phyloP scores from a whole-genome alignment of 1,140 invertebrate genomes.

The Drosophila eugracilis region DNA sequence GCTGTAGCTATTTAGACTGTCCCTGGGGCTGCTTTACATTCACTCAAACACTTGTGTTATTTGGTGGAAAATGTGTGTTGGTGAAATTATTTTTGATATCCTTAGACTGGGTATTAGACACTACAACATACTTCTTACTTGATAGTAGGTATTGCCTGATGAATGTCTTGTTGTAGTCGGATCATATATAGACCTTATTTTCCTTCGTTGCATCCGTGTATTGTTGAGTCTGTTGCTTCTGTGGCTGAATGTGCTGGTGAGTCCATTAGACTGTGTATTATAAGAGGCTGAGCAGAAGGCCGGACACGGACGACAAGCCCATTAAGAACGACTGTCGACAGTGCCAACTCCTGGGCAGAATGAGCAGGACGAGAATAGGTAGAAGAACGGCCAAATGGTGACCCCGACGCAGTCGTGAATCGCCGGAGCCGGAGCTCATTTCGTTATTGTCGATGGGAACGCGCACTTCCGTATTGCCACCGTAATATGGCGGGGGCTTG shows the following conservation, averaged over 20 bases:
- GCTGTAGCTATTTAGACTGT: neutral
- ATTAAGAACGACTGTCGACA: constrained; percentile 72
- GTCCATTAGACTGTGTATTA: constrained; percentile 59
- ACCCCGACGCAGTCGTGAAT: constrained; percentile 24
- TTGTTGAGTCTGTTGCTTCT: constrained; percentile 29
- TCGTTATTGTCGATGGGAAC: constrained; percentile 71
- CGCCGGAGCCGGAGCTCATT: constrained; percentile 54
- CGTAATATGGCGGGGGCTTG: constrained; percentile 60
- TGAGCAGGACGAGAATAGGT: constrained; percentile 7
- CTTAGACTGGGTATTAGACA: constrained; percentile 16
- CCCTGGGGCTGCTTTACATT: neutral
- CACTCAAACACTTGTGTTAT: neutral
- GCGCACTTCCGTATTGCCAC: constrained; percentile 66
- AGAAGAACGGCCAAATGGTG: neutral
- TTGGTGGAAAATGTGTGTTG: neutral
- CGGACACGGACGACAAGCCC: constrained; percentile 65
- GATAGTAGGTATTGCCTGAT: constrained; percentile 2
- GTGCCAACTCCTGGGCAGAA: constrained; percentile 32
- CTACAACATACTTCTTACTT: neutral
- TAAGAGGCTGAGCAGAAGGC: constrained; percentile 64
- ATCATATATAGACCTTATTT: neutral
- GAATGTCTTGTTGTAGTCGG: neutral
- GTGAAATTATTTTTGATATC: constrained; percentile 13
- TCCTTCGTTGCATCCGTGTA: constrained; percentile 17
- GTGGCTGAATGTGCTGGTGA: constrained; percentile 14